Evolutionary conservation across 2,888 invertebrate genomes (phyloP), one percentile per base, ranked within the genome.

Genomic region (Willowsia nigromaculata): DNA sequence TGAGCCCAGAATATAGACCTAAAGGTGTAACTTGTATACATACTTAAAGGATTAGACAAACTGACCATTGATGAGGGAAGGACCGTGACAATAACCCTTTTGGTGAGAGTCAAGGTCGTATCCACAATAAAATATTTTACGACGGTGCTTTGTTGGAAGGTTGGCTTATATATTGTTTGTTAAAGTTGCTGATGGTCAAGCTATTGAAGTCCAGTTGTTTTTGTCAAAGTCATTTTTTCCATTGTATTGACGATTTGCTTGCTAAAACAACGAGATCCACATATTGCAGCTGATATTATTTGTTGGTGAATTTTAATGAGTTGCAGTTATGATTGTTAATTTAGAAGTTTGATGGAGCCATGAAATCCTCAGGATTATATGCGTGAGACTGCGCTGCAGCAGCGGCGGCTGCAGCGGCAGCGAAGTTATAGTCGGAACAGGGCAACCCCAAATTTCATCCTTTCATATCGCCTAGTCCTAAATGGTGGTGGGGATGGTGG

Each of bases 401-500:
- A 94, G 94, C 85, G 94, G 94, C 92, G 94, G 94, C 88, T 94
- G 94, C 65, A 94, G 94, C 71, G 88, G 93, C 82, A 93, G 94
- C 90, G 94, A 94, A 82, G 93, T 94, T 90, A 94, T 94, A 88
- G 93, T 92, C 92, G 68, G 92, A 91, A 91, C 92, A 92, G 91
- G 92, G 91, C 89, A 91, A 68, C 90, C 92, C 92, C 78, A 92
- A 89, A 86, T 91, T 91, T 93, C 93, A 93, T 91, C 93, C 92
- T 89, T 92, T 92, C 91, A 92, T 92, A 85, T 93, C 93, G 27
- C 93, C 93, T 80, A 93, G 80, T 89, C 91, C 97, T 94, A 97
- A 97, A 95, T 97, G 97, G 92, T 94, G 94, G 91, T 93, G 93
- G 94, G 97, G 97, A 94, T 97, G 97, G 96, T 92, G 92, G 81